These are phyloP conservation scores for Drosophila vallismaia DNA, from an alignment of 2,888 invertebrate genomes.

Conservation along the genomic window DNA sequence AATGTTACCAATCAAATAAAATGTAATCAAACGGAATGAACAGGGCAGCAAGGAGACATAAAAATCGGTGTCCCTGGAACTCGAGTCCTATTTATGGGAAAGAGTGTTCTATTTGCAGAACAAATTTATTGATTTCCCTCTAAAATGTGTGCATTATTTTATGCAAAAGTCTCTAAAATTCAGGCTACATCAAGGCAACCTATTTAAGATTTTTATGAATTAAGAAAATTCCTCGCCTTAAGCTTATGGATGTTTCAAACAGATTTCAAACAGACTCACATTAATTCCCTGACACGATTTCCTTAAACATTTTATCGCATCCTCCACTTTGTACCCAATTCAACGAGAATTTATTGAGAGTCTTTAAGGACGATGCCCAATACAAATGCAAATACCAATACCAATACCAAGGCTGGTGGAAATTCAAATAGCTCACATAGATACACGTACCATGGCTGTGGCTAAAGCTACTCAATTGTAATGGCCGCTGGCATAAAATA, in stretches of 20 bases:
- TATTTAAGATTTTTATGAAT: too few relatives aligned
- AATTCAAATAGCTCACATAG: constrained; percentile 37
- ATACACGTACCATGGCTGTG: constrained; percentile 15
- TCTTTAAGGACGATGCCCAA: constrained; percentile 43
- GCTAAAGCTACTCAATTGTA: constrained; percentile 54
- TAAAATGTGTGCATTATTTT: neutral
- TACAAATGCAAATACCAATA: constrained; percentile 3
- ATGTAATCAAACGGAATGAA: constrained; percentile 42
- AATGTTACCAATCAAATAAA: constrained; percentile 46
- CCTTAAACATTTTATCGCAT: constrained; percentile 47
- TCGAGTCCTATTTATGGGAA: neutral
- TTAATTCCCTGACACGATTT: constrained; percentile 31
- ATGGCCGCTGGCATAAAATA: constrained; percentile 50
- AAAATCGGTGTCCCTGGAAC: neutral
- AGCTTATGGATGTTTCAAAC: neutral
- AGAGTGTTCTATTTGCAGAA: neutral
- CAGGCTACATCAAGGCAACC: too few relatives aligned
- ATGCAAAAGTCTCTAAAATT: neutral
- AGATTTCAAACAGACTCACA: constrained; percentile 10
- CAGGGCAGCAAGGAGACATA: constrained; percentile 15
- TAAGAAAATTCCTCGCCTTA: neutral
- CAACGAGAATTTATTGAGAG: constrained; percentile 57
- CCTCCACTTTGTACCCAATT: constrained; percentile 53
- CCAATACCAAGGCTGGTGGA: constrained; percentile 17
- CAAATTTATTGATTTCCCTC: neutral